Conservation (phyloP, 2,797 vertebrate genomes). For the Anabas testudineus region DNA sequence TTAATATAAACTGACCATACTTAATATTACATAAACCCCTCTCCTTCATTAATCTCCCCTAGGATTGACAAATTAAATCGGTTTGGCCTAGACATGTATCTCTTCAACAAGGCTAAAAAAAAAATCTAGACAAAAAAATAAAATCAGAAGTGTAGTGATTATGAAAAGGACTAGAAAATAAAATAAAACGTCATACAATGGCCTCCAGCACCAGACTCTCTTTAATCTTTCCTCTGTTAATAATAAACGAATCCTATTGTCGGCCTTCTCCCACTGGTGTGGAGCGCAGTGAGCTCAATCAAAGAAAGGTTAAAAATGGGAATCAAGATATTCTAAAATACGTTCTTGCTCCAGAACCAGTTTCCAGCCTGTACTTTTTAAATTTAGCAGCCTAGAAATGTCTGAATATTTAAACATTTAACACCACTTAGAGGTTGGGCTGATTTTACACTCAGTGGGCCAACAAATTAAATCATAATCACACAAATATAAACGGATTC, state of each 20-base stretch:
- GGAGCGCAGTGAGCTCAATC: conserved; percentile 36
- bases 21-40: conserved; percentile 7
- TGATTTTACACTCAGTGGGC: conserved; percentile 76
- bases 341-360: conserved; percentile 32
- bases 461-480: conserved; percentile 69
- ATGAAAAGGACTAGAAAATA: conserved; percentile 25
- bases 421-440: conserved; percentile 65
- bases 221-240: conserved; percentile 62
- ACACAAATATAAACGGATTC: conserved; percentile 51
- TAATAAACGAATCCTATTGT: conserved; percentile 72
- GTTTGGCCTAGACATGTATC: conserved; percentile 4
- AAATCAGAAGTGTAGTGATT: conserved; percentile 17
- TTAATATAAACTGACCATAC: conserved; percentile 23
- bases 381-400: conserved; percentile 61
- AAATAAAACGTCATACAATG: conserved; percentile 47
- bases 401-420: conserved; percentile 68
- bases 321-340: conserved; percentile 40
- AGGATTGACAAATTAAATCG: conserved; percentile 30
- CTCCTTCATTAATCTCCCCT: conserved; percentile 15
- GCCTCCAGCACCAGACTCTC: conserved; percentile 50
- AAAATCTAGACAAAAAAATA: conserved; percentile 13
- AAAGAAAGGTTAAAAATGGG: conserved; percentile 43
- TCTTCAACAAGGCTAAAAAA: neutral
- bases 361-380: conserved; percentile 57
- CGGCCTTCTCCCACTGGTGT: conserved; percentile 32